Conservation (phyloP, 2,888 invertebrate species). For the Subacronicta megacephala region DNA sequence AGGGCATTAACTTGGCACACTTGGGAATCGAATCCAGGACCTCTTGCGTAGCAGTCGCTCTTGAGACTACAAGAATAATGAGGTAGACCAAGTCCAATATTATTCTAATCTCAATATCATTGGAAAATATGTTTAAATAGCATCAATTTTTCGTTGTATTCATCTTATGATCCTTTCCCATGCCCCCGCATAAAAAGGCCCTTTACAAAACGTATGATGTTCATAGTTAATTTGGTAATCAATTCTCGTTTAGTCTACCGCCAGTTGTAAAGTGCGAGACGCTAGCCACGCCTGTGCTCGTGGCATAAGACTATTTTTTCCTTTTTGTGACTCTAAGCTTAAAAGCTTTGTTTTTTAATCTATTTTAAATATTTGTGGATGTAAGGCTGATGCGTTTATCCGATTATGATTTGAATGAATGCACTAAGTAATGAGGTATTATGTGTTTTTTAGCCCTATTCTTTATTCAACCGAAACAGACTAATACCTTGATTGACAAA, state of each 20-base stretch:
- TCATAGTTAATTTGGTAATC: slow-evolving; percentile 75
- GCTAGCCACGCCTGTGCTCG: slow-evolving; percentile 7
- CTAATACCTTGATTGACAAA: neutral
- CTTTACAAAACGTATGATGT: slow-evolving; percentile 61
- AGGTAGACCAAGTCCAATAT: no score
- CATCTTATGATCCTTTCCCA: slow-evolving; percentile 21
- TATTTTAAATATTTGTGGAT: slow-evolving; percentile 34
- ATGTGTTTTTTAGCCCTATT: neutral
- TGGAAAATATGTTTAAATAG: slow-evolving; percentile 7
- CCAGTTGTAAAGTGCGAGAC: slow-evolving; percentile 44
- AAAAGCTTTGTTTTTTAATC: slow-evolving; percentile 6
- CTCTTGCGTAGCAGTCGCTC: no score
- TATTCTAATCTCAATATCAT: neutral
- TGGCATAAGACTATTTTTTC: slow-evolving; percentile 15
- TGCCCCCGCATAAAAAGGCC: slow-evolving; percentile 35
- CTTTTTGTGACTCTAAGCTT: slow-evolving; percentile 24
- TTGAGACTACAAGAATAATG: no score
- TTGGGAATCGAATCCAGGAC: no score
- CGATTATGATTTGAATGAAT: slow-evolving; percentile 40
- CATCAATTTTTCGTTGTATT: slow-evolving; percentile 17
- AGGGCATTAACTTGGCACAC: no score
- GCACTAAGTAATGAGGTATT: slow-evolving; percentile 16
- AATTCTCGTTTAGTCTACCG: slow-evolving; percentile 63
- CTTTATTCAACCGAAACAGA: neutral
- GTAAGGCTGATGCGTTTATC: slow-evolving; percentile 27